These are phyloP conservation scores for Microctenopoma lineatum DNA, from an alignment of 2,797 vertebrate genomes.

Conservation along the genomic window DNA sequence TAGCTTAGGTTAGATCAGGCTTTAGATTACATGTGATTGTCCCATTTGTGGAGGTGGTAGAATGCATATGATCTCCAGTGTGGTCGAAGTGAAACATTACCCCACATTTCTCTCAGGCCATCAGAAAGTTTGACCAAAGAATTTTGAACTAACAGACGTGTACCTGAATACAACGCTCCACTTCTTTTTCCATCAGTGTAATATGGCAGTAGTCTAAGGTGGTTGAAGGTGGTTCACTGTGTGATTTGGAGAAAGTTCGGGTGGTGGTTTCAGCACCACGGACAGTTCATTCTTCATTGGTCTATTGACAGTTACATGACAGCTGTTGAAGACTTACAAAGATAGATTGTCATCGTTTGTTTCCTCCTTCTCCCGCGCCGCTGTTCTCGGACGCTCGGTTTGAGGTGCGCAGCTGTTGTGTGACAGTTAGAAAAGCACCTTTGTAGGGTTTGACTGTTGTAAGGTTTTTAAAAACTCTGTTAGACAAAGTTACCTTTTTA, in stretches of 20 bases:
- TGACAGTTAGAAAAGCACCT: neutral
- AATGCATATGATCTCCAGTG: neutral
- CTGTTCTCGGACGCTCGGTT: neutral
- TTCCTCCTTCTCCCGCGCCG: neutral
- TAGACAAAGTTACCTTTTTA: constrained; percentile 2
- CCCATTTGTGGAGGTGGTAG: neutral
- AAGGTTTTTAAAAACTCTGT: no score
- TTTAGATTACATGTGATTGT: neutral
- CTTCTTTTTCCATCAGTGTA: neutral
- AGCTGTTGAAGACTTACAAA: constrained; percentile 31
- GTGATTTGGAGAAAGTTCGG: constrained; percentile 30
- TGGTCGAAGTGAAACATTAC: neutral
- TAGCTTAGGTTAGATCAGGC: neutral
- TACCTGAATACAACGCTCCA: neutral
- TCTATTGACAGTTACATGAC: constrained; percentile 70
- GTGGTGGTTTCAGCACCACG: constrained; percentile 76
- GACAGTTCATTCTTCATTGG: constrained; percentile 73
- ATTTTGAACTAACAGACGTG: neutral
- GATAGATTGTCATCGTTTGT: neutral
- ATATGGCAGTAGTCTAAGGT: neutral
- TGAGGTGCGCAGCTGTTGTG: neutral
- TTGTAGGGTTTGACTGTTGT: neutral
- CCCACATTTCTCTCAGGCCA: neutral
- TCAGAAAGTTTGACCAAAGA: no score
- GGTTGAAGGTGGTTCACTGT: neutral